Base-by-base conservation (phyloP, 2,113 vertebrate genomes). In the Malurus alboscapulatus region DNA sequence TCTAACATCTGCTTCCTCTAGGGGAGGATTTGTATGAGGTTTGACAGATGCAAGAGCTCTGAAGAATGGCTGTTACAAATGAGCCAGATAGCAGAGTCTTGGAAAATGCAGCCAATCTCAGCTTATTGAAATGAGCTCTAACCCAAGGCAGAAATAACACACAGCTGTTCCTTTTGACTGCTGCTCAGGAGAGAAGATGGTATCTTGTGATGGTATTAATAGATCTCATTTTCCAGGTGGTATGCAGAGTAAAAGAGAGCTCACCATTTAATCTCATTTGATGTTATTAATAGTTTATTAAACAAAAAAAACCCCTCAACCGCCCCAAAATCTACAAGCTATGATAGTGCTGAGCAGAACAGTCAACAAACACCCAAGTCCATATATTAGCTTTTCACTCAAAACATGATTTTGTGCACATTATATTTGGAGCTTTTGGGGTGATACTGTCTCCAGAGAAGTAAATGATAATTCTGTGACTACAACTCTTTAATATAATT, bases 1-100 rank as follows among this genome's bases (percentile, higher is more conserved):
- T 95, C 88, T 87, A 97, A 96, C 97, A 98, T 97, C 96, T 98
- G 96, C 95, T 97, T 97, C 85, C 97, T 97, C 97, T 42, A 92
- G 94, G 94, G 97, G 63, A 84, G 84, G 92, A 96, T 97, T 96
- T 97, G 82, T 90, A 83, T 67, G 93, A 95, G 94, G 84, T 94
- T 93, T 97, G 97, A 97, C 97, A 98, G 96, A 97, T 97, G 97
- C 77, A 53, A 94, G 93, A 95, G 93, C 91, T 92, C 40, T 17
- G 22, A 96, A 96, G 93, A 97, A 96, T 92, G 93, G 67, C 68
- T 95, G 24, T 90, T 96, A 94, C 83, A 94, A 97, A 96, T 73
- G 87, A 96, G 89, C 91, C 85, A 93, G 76, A 90, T 74, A 94
- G 55, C 22, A 17, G 29, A 38, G 68, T 90, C 96, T 95, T 97